A percentile compares a stretch with the other conserved stretches of the same genome.
These are phyloP conservation scores for Iselma pallidipennis DNA, from an alignment of 2,888 invertebrate species.

Conservation along the genomic window DNA sequence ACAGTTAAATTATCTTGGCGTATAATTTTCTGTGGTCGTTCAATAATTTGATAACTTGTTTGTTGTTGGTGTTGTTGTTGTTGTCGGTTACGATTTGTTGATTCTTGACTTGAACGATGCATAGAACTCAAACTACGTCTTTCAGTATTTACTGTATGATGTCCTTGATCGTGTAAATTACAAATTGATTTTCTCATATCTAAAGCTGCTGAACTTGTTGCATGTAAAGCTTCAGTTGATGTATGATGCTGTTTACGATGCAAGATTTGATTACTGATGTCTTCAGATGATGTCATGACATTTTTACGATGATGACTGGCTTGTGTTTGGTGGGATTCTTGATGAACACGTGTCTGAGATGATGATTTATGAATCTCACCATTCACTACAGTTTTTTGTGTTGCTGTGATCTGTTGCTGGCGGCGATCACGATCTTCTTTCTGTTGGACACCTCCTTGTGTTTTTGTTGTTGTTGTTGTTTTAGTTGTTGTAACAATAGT, in stretches of 20 bases:
- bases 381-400: slow-evolving; percentile 19
- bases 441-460: slow-evolving; percentile 42
- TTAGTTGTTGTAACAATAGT: slow-evolving; percentile 59
- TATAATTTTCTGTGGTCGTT: slow-evolving; percentile 66
- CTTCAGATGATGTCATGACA: slow-evolving; percentile 73
- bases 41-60: slow-evolving; percentile 54
- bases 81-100: slow-evolving; percentile 57
- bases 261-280: slow-evolving; percentile 75
- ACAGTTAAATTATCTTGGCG: slow-evolving; percentile 70
- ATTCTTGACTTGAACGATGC: slow-evolving; percentile 68
- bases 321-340: slow-evolving; percentile 26
- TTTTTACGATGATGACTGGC: slow-evolving; percentile 69
- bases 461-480: slow-evolving; percentile 55
- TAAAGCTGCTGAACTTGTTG: slow-evolving; percentile 73
- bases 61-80: slow-evolving; percentile 53
- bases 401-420: slow-evolving; percentile 9
- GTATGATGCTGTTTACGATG: slow-evolving; percentile 73
- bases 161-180: slow-evolving; percentile 75
- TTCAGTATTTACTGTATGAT: slow-evolving; percentile 70
- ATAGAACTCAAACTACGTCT: slow-evolving; percentile 79
- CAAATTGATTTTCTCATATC: slow-evolving; percentile 80
- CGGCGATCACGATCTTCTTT: slow-evolving; percentile 21
- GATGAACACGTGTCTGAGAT: slow-evolving; percentile 48
- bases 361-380: slow-evolving; percentile 49
- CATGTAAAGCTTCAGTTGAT: slow-evolving; percentile 73